Evolutionary conservation across 2,888 invertebrate genomes (phyloP).

Genomic region (Eilema caniola): DNA sequence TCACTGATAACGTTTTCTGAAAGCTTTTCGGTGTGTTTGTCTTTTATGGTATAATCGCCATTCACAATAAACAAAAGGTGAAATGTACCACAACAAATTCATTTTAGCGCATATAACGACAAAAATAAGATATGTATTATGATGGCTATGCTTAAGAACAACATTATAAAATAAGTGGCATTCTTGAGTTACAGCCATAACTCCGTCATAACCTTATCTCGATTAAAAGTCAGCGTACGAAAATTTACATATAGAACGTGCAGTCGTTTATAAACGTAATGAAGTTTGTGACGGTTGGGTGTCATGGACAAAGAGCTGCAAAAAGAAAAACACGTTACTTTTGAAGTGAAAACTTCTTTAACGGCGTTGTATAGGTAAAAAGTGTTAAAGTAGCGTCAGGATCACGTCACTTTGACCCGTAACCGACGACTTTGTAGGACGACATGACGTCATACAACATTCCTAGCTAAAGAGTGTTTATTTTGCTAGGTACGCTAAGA

Average conservation of each 20-base stretch:
- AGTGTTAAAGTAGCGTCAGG: too few relatives aligned
- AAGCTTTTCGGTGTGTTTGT: too few relatives aligned
- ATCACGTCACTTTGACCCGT: too few relatives aligned
- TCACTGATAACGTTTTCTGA: too few relatives aligned
- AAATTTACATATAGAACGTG: constrained; percentile 2
- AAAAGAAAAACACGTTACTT: constrained; percentile 1
- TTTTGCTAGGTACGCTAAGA: too few relatives aligned
- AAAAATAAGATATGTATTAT: not conserved
- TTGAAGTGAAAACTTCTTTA: too few relatives aligned
- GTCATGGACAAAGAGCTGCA: not conserved
- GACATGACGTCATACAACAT: too few relatives aligned
- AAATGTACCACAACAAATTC: not conserved
- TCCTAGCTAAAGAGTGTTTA: too few relatives aligned
- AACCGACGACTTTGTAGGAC: too few relatives aligned
- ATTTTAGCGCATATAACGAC: not conserved
- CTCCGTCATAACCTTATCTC: not conserved
- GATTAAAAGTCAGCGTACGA: not conserved
- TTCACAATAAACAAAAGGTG: too few relatives aligned
- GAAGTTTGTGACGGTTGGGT: not conserved
- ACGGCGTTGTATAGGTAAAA: too few relatives aligned
- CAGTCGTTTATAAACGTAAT: not conserved
- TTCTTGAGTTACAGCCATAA: not conserved
- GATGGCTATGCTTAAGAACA: not conserved
- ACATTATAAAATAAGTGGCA: not conserved
- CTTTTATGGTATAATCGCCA: too few relatives aligned